Base-by-base conservation (phyloP, 2,113 vertebrate genomes). In the Perca fluviatilis region DNA sequence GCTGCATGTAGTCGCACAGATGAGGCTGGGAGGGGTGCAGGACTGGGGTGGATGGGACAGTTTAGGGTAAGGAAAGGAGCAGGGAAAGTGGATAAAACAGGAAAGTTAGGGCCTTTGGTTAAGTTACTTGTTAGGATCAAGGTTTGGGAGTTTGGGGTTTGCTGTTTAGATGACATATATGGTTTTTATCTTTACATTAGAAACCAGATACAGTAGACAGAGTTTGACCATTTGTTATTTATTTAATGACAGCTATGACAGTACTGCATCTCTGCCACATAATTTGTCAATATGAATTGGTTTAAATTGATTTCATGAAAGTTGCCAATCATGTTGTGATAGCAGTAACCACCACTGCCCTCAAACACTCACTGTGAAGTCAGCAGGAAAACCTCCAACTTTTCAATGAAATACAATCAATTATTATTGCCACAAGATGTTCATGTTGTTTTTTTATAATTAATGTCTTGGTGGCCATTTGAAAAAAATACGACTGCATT, bases 1-100 rank as follows among this genome's bases (percentile, higher is more conserved):
- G 89, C 92, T 76, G 88, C 84, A 77, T 88, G 87, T 54, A 54
- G 80, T 88, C 51, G 21, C 90, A 91, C 88, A 86, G 74, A 77
- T 84, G 71, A 88, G 90, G 77, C 86, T 85, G 84, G 74, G 54
- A 33, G 30, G 33, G 33, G 14, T 30, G 23, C 15, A n/a, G 53
- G 65, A 10, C 40, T 0, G 3, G 53, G 36, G 46, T 3, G 30
- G 63, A 19, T 1, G 18, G 80, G 73, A 49, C 19, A 58, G 67
- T 57, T 47, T 16, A 8, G 43, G 84, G 65, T 2, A 56, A 63
- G 76, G 11, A 56, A 69, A 72, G 61, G 30, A 76, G 30, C 1
- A 36, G 30, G n/a, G 33, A 21, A 60, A 19, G 8, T 23, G 67
- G n/a, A 65, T 30, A 50, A 80, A 73, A 83, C 14, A 78, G 50